Evolutionary conservation across 1,140 invertebrate species (phyloP).

Genomic region (Trypoxylus dichotomus): DNA sequence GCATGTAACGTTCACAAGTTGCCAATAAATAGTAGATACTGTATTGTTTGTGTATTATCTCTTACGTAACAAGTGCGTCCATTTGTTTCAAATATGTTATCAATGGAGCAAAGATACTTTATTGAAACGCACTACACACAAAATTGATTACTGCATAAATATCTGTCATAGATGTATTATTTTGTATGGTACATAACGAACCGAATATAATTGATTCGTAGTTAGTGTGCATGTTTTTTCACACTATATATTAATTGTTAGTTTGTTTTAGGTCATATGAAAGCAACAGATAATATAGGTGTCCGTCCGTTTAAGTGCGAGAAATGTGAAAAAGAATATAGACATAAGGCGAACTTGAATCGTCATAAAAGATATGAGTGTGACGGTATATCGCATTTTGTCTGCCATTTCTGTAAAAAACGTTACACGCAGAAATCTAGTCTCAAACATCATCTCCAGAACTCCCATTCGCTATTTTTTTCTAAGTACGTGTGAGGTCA

Average conservation of each 20-base stretch:
- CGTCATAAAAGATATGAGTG: slow-evolving; percentile 69
- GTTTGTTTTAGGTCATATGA: not conserved
- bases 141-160: no score
- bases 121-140: no score
- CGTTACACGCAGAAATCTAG: slow-evolving; percentile 43
- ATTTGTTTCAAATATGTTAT: no score
- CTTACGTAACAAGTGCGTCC: not conserved
- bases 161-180: no score
- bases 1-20: not conserved
- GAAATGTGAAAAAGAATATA: slow-evolving; percentile 61
- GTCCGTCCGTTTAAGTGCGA: slow-evolving; percentile 6
- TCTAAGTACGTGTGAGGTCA: not conserved
- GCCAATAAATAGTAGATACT: not conserved
- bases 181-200: no score
- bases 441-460: slow-evolving; percentile 39
- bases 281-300: not conserved
- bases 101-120: no score
- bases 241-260: slow-evolving; percentile 3
- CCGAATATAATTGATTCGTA: not conserved
- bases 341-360: slow-evolving; percentile 60
- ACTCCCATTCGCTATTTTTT: not conserved
- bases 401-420: slow-evolving; percentile 49
- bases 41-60: not conserved
- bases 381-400: slow-evolving; percentile 41
- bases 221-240: not conserved